Conservation (phyloP, 1,140 invertebrate genomes). For the Penaeus japonicus region DNA sequence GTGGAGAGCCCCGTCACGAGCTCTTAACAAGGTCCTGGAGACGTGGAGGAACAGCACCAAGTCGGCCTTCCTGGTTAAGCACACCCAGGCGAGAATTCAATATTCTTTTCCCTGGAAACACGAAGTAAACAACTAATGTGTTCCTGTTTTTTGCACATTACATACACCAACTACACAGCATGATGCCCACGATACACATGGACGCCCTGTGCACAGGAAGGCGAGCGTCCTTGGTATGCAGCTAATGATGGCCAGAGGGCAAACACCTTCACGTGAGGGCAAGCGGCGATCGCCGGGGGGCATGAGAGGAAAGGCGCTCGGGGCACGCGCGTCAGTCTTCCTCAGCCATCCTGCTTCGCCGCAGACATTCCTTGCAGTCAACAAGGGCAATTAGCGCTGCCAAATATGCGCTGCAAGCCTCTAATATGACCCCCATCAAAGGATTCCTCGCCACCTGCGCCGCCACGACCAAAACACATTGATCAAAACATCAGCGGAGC, state of each 20-base stretch:
- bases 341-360: not conserved
- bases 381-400: not conserved
- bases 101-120: too few species aligned
- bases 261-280: too few species aligned
- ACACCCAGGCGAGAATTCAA: too few species aligned
- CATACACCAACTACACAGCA: too few species aligned
- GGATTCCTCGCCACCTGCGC: constrained; percentile 4
- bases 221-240: too few species aligned
- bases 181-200: too few species aligned
- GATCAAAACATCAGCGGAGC: constrained; percentile 52
- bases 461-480: constrained; percentile 39
- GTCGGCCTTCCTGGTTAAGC: not conserved
- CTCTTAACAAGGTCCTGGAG: not conserved
- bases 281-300: too few species aligned
- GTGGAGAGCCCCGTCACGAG: not conserved
- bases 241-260: too few species aligned
- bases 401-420: not conserved
- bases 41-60: not conserved
- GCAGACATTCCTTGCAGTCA: not conserved
- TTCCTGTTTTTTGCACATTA: too few species aligned
- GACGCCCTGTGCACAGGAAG: too few species aligned
- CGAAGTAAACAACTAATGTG: too few species aligned
- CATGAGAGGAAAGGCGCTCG: too few species aligned
- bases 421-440: constrained; percentile 4
- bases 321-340: not conserved